Evolutionary conservation across 2,888 invertebrate genomes (phyloP).

Genomic region (Prionchulus punctatus): DNA sequence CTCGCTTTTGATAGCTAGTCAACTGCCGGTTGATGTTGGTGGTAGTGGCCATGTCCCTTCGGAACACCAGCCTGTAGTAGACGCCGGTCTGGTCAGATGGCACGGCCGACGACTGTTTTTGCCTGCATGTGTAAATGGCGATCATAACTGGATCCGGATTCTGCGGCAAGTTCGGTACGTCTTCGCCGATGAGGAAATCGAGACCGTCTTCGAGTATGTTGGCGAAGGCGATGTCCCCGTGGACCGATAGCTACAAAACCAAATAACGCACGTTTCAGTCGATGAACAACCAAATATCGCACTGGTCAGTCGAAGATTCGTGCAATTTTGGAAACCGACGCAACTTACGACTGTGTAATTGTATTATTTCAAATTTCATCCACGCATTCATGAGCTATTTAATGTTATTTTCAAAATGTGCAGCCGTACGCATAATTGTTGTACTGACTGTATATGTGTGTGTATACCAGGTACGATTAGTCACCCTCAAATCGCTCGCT

Average conservation of each 20-base stretch:
- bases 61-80: neutral
- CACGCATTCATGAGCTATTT: too few relatives aligned
- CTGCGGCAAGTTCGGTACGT: conserved; percentile 47
- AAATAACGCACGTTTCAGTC: too few relatives aligned
- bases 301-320: too few relatives aligned
- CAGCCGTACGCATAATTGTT: too few relatives aligned
- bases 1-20: neutral
- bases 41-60: neutral
- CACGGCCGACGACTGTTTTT: neutral
- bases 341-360: conserved; percentile 64
- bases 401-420: too few relatives aligned
- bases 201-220: neutral
- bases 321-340: too few relatives aligned
- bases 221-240: conserved; percentile 9
- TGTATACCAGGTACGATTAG: too few relatives aligned
- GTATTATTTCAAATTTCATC: too few relatives aligned
- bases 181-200: conserved; percentile 6
- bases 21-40: neutral
- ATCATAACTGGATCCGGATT: conserved; percentile 76
- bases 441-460: too few relatives aligned
- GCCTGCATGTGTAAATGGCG: conserved; percentile 48
- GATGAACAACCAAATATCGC: too few relatives aligned
- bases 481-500: too few relatives aligned
- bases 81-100: neutral
- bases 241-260: conserved; percentile 2